Evolutionary conservation across 2,888 invertebrate genomes (phyloP), one percentile per base, ranked within the genome.

Genomic region (Lasioglossum vierecki): DNA sequence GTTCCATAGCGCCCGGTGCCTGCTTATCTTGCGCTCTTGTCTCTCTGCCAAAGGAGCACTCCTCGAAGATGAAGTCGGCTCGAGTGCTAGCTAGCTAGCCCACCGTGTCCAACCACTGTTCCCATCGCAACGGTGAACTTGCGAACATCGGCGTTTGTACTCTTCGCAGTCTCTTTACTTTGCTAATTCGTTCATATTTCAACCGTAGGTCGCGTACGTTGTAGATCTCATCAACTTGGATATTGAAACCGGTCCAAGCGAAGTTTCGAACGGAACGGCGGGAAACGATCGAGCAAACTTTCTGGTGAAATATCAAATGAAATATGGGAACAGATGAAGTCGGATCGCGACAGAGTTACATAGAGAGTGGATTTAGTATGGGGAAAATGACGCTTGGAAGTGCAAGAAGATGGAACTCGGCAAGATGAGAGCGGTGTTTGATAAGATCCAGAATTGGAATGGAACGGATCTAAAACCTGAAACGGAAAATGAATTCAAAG

Each of bases 11-110:
- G 80, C 76, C 76, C 74, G 39, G 30, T 79, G 78, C 76, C 84
- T 81, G 82, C 81, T 90, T 90, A 89, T 88, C 86, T 85, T 75
- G 68, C 73, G 70, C 87, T 87, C 80, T 85, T 79, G 78, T 85
- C 75, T 63, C 44, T 72, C 76, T 80, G 80, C 66, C 84, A 80
- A 89, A 79, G 72, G 75, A 81, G 79, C 85, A 82, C 83, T 81
- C 68, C 66, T 81, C 80, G 66, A 70, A 83, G 82, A 79, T 79
- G 53, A 86, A 87, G 79, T 79, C 75, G 63, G 15, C 15, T 63
- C 83, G 86, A 86, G 81, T 18, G 53, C 72, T 70, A 66, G 63
- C 72, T 70, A 66, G 63, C 30, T 63, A n/a, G 53, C n/a, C 53
- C 9, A 8, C 22, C 53, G 53, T 53, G 22, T 53, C 53, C 63